Evolutionary conservation across 2,888 invertebrate species (phyloP).

Genomic region (Oscheius sp.): DNA sequence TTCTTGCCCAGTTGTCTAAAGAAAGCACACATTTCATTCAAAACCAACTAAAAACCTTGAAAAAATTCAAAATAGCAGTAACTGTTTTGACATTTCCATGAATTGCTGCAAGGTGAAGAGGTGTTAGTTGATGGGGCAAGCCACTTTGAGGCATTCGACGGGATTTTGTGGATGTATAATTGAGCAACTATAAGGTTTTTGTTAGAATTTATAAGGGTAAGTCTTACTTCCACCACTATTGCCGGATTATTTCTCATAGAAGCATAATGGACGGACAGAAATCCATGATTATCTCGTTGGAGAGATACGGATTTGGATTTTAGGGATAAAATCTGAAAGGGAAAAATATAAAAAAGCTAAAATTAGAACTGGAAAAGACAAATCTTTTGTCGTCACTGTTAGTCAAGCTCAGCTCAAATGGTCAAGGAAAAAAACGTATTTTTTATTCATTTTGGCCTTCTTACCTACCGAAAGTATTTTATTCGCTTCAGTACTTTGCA

Average conservation of each 20-base stretch:
- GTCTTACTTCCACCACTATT: background rate
- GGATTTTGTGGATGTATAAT: no score
- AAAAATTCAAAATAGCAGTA: background rate
- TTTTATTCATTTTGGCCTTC: no score
- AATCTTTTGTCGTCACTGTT: no score
- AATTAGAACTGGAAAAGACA: no score
- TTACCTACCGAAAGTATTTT: background rate
- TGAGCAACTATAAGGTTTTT: background rate
- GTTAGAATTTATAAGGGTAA: background rate
- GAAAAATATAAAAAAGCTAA: background rate
- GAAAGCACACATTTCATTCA: no score
- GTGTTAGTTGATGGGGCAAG: slow-evolving; percentile 78
- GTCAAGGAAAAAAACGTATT: no score
- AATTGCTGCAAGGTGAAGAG: slow-evolving; percentile 90
- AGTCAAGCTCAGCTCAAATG: no score
- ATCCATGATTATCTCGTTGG: background rate
- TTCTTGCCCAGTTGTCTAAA: no score
- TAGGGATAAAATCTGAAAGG: background rate
- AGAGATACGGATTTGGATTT: background rate
- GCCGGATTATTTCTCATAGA: background rate
- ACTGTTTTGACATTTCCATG: background rate
- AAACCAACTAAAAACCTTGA: background rate
- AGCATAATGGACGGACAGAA: slow-evolving; percentile 19
- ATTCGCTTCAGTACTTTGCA: background rate
- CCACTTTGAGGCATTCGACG: background rate